Conservation (phyloP, 2,797 vertebrate species). For the Columba guinea region DNA sequence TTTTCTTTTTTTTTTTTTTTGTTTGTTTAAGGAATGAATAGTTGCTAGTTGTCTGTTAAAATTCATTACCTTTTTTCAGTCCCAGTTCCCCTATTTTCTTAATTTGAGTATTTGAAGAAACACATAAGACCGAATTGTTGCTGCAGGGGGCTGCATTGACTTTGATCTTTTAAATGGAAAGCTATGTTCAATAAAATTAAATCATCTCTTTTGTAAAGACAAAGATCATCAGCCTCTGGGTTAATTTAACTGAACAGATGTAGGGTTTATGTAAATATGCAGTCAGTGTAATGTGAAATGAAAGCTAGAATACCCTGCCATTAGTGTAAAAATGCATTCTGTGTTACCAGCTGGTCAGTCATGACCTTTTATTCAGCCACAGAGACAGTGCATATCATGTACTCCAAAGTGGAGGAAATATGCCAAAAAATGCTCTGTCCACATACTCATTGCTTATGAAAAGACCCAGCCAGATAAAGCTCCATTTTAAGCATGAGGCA, state of each 20-base stretch:
- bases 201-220: constrained; percentile 11
- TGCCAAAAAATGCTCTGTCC: background rate
- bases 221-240: constrained; percentile 46
- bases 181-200: constrained; percentile 41
- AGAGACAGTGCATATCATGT: background rate
- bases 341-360: constrained; percentile 16
- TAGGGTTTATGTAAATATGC: constrained; percentile 39
- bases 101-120: constrained; percentile 26
- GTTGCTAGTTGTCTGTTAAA: background rate
- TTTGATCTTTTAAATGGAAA: constrained; percentile 63
- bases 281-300: constrained; percentile 5
- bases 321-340: background rate
- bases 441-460: background rate
- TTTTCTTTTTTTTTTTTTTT: background rate
- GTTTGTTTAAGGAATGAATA: background rate
- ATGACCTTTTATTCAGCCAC: constrained; percentile 16
- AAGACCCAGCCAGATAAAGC: background rate
- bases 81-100: background rate
- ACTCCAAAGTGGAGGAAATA: background rate
- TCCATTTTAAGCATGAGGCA: background rate
- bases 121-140: background rate
- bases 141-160: constrained; percentile 6
- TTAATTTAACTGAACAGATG: constrained; percentile 48
- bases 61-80: background rate
- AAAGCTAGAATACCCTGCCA: constrained; percentile 18